phyloP scores from a whole-genome alignment of 2,797 vertebrate species.

The Ptychobarbus kaznakovi region DNA sequence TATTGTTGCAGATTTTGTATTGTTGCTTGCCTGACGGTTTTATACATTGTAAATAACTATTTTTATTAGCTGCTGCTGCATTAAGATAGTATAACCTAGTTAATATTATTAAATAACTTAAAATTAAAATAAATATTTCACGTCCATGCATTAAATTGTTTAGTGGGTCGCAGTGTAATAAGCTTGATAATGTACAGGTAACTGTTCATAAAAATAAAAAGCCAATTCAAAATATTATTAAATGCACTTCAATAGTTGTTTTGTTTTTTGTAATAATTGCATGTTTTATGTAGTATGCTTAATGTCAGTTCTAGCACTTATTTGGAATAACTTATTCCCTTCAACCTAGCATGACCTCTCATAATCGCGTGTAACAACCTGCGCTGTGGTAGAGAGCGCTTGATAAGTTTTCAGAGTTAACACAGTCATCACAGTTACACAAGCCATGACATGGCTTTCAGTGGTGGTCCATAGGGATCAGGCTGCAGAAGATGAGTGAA shows the following conservation, averaged over 20 bases:
- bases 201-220: background rate
- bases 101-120: background rate
- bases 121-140: background rate
- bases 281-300: background rate
- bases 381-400: background rate
- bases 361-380: background rate
- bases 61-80: background rate
- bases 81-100: background rate
- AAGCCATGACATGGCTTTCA: conserved; percentile 20
- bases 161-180: background rate
- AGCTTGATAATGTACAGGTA: background rate
- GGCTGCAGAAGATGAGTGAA: conserved; percentile 8
- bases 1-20: background rate
- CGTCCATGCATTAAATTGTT: background rate
- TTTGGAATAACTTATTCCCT: background rate
- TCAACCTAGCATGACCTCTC: background rate
- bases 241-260: too few species aligned
- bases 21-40: background rate
- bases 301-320: background rate
- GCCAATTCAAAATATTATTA: too few species aligned
- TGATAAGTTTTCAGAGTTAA: conserved; percentile 3
- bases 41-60: background rate
- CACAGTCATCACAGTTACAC: conserved; percentile 24
- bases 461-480: conserved; percentile 18
- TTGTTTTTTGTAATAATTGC: background rate